Conservation (phyloP, 2,113 vertebrate species). For the Vicugna pacos region DNA sequence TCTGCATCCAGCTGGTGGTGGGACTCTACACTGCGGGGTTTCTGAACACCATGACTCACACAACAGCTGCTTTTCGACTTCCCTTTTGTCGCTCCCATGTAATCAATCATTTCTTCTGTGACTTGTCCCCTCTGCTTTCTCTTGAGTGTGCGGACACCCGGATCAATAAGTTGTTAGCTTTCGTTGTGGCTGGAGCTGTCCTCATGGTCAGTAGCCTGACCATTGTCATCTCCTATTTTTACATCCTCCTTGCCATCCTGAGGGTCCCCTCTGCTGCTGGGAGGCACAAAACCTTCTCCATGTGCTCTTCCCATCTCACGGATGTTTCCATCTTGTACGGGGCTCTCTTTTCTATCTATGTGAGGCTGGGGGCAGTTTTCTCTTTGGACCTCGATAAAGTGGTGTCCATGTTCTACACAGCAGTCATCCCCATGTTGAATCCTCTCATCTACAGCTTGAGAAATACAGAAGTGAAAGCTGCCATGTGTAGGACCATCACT, state of each 20-base stretch:
- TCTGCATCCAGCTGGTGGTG: background rate
- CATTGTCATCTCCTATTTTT: conserved; percentile 57
- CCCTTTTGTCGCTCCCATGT: conserved; percentile 62
- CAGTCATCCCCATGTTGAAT: conserved; percentile 49
- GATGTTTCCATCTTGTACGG: conserved; percentile 56
- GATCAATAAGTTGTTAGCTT: conserved; percentile 63
- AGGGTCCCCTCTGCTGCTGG: conserved; percentile 46
- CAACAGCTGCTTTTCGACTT: conserved; percentile 39
- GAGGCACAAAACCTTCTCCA: conserved; percentile 67
- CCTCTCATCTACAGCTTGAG: too few relatives aligned
- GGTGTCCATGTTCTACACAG: conserved; percentile 65
- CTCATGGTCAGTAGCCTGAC: conserved; percentile 48
- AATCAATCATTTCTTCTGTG: conserved; percentile 71
- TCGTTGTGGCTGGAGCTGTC: conserved; percentile 54
- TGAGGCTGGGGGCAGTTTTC: background rate
- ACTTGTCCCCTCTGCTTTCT: conserved; percentile 21
- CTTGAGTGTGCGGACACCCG: conserved; percentile 51
- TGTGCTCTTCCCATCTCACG: conserved; percentile 63
- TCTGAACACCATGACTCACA: conserved; percentile 67
- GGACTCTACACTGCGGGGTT: conserved; percentile 14
- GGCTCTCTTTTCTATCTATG: conserved; percentile 71
- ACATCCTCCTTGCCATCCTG: conserved; percentile 61
- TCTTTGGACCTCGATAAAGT: conserved; percentile 64
- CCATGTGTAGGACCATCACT: background rate
- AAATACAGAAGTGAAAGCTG: background rate